These are phyloP conservation scores for Cryptomyrus ogoouensis DNA, from an alignment of 2,113 vertebrate species.

Conservation along the genomic window DNA sequence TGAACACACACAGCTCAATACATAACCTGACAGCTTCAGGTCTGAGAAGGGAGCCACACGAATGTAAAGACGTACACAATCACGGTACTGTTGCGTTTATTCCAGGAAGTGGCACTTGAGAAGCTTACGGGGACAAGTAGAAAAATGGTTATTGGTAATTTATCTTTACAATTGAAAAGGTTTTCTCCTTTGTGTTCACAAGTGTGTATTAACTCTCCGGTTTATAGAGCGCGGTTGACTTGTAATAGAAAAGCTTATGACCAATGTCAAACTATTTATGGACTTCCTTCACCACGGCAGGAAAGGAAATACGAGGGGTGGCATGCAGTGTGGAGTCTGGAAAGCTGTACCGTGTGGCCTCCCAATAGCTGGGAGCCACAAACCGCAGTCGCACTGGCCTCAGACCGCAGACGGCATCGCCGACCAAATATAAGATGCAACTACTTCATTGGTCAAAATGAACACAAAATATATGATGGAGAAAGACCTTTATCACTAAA, in stretches of 20 bases:
- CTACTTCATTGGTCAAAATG: neutral
- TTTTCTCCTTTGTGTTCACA: neutral
- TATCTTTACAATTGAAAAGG: neutral
- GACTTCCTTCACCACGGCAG: neutral
- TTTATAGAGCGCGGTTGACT: neutral
- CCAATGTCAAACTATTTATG: slow-evolving; percentile 1
- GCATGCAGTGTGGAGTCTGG: neutral
- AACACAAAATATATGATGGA: neutral
- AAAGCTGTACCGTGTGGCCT: neutral
- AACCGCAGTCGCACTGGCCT: neutral
- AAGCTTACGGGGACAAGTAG: neutral
- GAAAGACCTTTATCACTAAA: neutral
- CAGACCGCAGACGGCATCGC: neutral
- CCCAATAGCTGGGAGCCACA: neutral
- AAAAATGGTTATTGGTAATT: neutral
- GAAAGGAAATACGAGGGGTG: neutral
- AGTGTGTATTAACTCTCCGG: neutral
- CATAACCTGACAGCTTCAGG: neutral
- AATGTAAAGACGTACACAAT: neutral
- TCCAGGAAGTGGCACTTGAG: neutral
- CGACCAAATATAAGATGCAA: neutral
- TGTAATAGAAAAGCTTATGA: slow-evolving; percentile 5
- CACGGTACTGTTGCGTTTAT: neutral
- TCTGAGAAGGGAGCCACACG: neutral
- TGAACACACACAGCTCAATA: neutral